Base-by-base conservation (phyloP, 2,888 invertebrate genomes). In the Galeruca laticollis region DNA sequence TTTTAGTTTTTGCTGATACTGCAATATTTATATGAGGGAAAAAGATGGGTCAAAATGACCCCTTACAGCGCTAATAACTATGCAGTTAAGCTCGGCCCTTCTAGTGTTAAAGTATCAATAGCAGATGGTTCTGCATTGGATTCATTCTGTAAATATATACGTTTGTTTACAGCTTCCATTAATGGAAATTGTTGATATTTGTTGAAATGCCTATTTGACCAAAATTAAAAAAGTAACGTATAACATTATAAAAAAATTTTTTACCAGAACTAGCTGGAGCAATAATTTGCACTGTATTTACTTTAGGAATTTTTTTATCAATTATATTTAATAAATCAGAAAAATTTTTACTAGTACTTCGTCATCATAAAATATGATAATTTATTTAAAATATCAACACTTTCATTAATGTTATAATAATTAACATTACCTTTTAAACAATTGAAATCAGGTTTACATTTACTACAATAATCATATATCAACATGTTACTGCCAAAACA, bases 121-220 rank as follows among this genome's bases (percentile, higher is more conserved):
- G 73, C 61, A 40, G 61, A 49, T 1, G 74, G 74, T 70, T 76
- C 73, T 33, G 61, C 70, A 66, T 74, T 75, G 49, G 76, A 76
- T 69, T 77, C 77, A 49, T 75, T 75, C 75, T 72, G 74, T 64
- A 71, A 63, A 10, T 75, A 56, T n/a, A 77, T 72, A 9, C 76
- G 18, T 35, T 60, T 54, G 64, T 74, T 70, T 13, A 72, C 61
- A 61, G 70, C 72, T 43, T 77, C 75, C 62, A 72, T 64, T 49
- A 75, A 71, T 1, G 75, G 74, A 72, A 76, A 77, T 49, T 69
- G 62, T 68, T 21, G 35, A 68, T 60, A 72, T 60, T 59, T 70
- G 67, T 67, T 72, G 57, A 72, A 70, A 63, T 72, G 1, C 63
- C 66, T n/a, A 72, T 70, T 62, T 69, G 69, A 1, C 72, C 69